Conservation (phyloP, 2,888 invertebrate species). For the Hesperia comma region DNA sequence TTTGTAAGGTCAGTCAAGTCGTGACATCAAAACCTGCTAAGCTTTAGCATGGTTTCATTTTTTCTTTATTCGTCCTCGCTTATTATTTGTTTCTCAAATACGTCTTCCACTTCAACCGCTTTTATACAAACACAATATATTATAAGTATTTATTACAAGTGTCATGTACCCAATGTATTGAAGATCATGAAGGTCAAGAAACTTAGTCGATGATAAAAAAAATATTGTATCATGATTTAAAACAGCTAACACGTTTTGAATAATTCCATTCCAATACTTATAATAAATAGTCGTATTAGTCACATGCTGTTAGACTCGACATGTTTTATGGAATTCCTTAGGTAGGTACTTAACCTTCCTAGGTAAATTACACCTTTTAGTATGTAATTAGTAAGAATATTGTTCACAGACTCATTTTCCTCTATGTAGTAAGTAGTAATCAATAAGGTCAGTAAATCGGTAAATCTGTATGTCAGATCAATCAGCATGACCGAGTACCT, state of each 20-base stretch:
- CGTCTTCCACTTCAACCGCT: conserved; percentile 20
- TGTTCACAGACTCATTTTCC: not conserved
- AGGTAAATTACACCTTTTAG: not conserved
- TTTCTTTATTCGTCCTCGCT: conserved; percentile 43
- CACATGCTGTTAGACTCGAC: not conserved
- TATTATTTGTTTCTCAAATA: conserved; percentile 33
- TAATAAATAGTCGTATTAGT: not conserved
- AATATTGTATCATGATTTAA: not conserved
- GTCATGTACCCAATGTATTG: not conserved
- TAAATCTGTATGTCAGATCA: too few relatives aligned
- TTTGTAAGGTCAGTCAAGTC: conserved; percentile 43
- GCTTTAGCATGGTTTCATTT: conserved; percentile 46
- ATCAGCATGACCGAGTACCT: too few relatives aligned
- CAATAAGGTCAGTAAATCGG: too few relatives aligned
- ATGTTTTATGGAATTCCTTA: not conserved
- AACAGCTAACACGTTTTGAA: not conserved
- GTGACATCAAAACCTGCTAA: conserved; percentile 47
- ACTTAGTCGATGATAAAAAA: not conserved
- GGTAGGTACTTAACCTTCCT: not conserved
- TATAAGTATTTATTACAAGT: conserved; percentile 3
- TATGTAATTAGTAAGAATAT: not conserved
- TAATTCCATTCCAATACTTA: not conserved
- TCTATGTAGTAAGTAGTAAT: not conserved
- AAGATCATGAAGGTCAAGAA: not conserved
- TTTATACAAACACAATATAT: not conserved